phyloP scores from a whole-genome alignment of 2,113 vertebrate species.

The Budorcas taxicolor region DNA sequence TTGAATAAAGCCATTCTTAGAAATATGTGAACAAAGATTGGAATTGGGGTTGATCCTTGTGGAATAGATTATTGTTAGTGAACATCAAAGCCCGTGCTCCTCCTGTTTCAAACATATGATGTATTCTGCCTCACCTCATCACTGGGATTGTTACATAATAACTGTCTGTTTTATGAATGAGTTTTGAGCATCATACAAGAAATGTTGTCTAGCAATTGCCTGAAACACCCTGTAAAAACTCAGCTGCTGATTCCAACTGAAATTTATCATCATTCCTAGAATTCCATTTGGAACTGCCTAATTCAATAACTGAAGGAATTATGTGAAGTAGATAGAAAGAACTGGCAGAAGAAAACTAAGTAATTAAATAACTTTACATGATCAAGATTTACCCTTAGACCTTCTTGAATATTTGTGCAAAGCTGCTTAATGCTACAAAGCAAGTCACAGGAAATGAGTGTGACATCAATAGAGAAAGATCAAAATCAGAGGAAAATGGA shows the following conservation, averaged over 20 bases:
- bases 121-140: background rate
- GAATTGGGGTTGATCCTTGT: background rate
- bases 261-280: constrained; percentile 33
- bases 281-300: background rate
- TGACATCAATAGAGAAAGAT: constrained; percentile 9
- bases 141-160: background rate
- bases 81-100: background rate
- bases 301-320: background rate
- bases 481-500: constrained; percentile 47
- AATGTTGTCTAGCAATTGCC: background rate
- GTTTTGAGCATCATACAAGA: background rate
- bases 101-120: background rate
- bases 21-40: background rate
- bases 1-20: constrained; percentile 2
- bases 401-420: background rate
- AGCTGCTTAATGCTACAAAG: constrained; percentile 11
- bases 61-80: background rate
- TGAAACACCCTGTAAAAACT: background rate
- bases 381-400: background rate
- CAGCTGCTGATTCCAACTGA: background rate
- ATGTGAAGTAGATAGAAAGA: background rate
- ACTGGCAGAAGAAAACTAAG: background rate
- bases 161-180: background rate
- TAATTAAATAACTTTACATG: background rate
- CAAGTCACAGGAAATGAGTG: constrained; percentile 11